A percentile compares a stretch with the other conserved stretches of the same genome.
These are phyloP conservation scores for Eubasilissa regina DNA, from an alignment of 1,140 invertebrate genomes.

Conservation along the genomic window DNA sequence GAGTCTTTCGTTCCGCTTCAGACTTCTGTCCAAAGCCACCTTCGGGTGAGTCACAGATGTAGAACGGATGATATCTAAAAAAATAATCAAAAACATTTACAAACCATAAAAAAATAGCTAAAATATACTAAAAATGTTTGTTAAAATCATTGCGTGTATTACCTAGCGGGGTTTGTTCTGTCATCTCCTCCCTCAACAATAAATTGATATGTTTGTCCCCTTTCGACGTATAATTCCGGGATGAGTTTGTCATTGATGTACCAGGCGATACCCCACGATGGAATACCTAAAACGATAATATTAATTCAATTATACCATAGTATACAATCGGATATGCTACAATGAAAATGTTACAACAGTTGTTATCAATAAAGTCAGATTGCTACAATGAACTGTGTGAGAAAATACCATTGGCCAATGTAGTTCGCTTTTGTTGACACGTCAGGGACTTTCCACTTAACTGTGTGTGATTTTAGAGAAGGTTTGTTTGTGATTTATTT, in stretches of 20 bases:
- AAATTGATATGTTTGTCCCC: slow-evolving; percentile 92
- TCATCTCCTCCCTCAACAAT: slow-evolving; percentile 86
- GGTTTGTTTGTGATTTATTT: too few species aligned
- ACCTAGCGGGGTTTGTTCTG: slow-evolving; percentile 78
- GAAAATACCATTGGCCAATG: too few species aligned
- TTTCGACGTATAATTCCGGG: slow-evolving; percentile 91
- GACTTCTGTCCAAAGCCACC: slow-evolving; percentile 88
- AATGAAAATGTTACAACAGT: too few species aligned
- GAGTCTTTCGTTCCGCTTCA: slow-evolving; percentile 77
- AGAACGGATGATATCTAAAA: slow-evolving; percentile 91
- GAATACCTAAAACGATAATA: slow-evolving; percentile 72
- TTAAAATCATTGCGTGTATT: slow-evolving; percentile 40
- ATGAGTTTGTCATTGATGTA: slow-evolving; percentile 94
- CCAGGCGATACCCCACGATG: slow-evolving; percentile 93
- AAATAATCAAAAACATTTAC: background rate
- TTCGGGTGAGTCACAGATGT: slow-evolving; percentile 89
- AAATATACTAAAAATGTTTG: slow-evolving; percentile 33
- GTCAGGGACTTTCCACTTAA: too few species aligned
- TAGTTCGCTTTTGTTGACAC: too few species aligned
- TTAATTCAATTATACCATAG: background rate
- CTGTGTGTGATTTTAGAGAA: too few species aligned
- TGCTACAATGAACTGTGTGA: too few species aligned
- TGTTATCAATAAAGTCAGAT: too few species aligned
- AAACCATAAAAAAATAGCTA: background rate
- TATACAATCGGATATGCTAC: too few species aligned